A percentile compares a stretch with the other conserved stretches of the same genome.
phyloP scores from a whole-genome alignment of 2,888 invertebrate genomes.

The Heliconius aoede region DNA sequence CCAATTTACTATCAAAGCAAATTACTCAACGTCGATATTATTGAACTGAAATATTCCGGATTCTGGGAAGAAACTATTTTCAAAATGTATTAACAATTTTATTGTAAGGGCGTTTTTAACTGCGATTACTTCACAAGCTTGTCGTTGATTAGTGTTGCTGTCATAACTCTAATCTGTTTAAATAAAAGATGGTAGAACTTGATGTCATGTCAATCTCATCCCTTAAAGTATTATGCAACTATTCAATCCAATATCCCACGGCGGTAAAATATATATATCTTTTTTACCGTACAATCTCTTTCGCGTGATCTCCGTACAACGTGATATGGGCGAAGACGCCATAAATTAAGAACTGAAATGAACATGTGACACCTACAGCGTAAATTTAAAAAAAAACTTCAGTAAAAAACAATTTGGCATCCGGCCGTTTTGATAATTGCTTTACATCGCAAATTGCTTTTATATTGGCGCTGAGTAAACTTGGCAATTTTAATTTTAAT shows the following conservation, averaged over 20 bases:
- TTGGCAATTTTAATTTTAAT: constrained; percentile 7
- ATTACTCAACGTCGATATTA: not conserved
- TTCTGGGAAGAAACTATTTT: not conserved
- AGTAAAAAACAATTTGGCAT: not conserved
- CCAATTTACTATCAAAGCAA: constrained; percentile 9
- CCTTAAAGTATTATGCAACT: too few relatives aligned
- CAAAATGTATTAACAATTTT: not conserved
- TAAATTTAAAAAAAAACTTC: not conserved
- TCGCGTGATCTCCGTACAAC: too few relatives aligned
- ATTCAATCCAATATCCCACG: too few relatives aligned
- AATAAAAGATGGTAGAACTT: not conserved
- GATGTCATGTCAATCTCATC: too few relatives aligned
- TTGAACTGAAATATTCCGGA: not conserved
- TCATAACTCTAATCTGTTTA: not conserved
- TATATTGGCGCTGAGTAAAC: not conserved
- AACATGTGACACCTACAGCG: too few relatives aligned
- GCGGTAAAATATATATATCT: too few relatives aligned
- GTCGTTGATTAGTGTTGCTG: not conserved
- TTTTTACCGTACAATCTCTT: too few relatives aligned
- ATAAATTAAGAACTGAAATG: too few relatives aligned
- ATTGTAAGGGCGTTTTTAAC: not conserved
- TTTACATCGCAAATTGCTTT: constrained; percentile 11
- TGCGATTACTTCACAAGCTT: not conserved
- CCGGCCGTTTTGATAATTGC: not conserved
- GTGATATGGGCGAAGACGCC: too few relatives aligned